phyloP scores from a whole-genome alignment of 2,888 invertebrate species.

The Mythimna impura region DNA sequence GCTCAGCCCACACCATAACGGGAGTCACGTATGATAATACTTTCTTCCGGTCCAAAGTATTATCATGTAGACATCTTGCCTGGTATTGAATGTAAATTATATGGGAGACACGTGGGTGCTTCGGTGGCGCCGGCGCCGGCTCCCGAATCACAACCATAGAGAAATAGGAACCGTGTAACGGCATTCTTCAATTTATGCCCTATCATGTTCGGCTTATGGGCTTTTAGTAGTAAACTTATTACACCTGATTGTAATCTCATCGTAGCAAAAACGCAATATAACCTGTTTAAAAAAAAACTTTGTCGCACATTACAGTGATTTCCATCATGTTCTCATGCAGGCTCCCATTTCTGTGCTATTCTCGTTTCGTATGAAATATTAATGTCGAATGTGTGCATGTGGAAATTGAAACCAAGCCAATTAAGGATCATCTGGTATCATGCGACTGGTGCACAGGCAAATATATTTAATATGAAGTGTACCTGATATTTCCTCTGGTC shows the following conservation, averaged over 20 bases:
- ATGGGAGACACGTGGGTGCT: conserved; percentile 77
- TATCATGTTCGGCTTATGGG: conserved; percentile 51
- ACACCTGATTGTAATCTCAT: conserved; percentile 21
- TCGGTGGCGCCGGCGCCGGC: conserved; percentile 75
- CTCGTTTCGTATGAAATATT: conserved; percentile 53
- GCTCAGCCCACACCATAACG: conserved; percentile 62
- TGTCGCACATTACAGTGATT: conserved; percentile 7
- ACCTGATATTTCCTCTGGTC: conserved; percentile 28
- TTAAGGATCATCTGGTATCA: conserved; percentile 60
- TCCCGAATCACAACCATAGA: conserved; percentile 46
- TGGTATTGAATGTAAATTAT: conserved; percentile 85
- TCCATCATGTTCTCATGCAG: conserved; percentile 28
- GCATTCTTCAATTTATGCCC: conserved; percentile 47
- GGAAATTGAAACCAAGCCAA: conserved; percentile 63
- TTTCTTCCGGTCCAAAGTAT: conserved; percentile 75
- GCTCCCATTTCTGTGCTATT: conserved; percentile 43
- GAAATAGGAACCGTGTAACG: conserved; percentile 58
- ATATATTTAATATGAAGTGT: conserved; percentile 17
- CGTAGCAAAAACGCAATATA: neutral
- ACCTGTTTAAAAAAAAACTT: neutral
- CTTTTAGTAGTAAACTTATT: conserved; percentile 35
- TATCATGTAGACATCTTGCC: conserved; percentile 74
- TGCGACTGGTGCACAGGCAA: conserved; percentile 24
- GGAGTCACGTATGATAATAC: conserved; percentile 67
- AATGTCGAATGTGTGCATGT: conserved; percentile 52